Base-by-base conservation (phyloP, 1,140 invertebrate genomes). In the Bombus cullumanus region DNA sequence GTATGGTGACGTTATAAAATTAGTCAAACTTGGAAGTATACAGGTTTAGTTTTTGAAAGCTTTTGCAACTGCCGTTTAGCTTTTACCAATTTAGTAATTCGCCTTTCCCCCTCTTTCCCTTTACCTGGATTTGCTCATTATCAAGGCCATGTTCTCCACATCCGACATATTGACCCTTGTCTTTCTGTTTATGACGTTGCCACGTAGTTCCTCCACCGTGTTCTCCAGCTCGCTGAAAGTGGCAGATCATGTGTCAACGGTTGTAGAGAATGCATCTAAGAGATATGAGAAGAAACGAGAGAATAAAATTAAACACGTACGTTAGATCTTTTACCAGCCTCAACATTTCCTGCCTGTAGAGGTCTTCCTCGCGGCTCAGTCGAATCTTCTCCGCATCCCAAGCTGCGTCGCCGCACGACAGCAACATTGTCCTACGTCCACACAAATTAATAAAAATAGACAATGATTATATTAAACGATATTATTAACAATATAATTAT, bases 131-230 rank as follows among this genome's bases (percentile, higher is more conserved):
- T 98, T 97, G 94, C 97, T 98, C 31, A 99, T 95, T 81, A 99
- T 97, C 87, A 99, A 96, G 31, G 99, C 99, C 97, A 99, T 99
- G 90, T 98, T 98, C 94, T 99, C 99, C 4, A 99, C 98, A 93
- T 99, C 99, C 0, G 97, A 97, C 98, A 99, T 99, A 93, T 99
- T 99, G 22, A 99, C 98, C 62, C 98, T 96, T 71, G 98, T 99
- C 93, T 98, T 98, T 80, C 98, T 96, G 95, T 99, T 99, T 73
- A 99, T 98, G 1, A 99, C 99, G 94, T 99, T 99, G 68, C 98
- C 98, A 78, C 98, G 96, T 68, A 99, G 95, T 93, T 99, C 98
- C 95, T 99, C 99, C 5, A 99, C 99, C 10, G 98, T 98, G 43
- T 97, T 97, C 95, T 99, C 99, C 73, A 99, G 96, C 94, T 99